phyloP scores from a whole-genome alignment of 2,888 invertebrate species.

The Hesperia comma region DNA sequence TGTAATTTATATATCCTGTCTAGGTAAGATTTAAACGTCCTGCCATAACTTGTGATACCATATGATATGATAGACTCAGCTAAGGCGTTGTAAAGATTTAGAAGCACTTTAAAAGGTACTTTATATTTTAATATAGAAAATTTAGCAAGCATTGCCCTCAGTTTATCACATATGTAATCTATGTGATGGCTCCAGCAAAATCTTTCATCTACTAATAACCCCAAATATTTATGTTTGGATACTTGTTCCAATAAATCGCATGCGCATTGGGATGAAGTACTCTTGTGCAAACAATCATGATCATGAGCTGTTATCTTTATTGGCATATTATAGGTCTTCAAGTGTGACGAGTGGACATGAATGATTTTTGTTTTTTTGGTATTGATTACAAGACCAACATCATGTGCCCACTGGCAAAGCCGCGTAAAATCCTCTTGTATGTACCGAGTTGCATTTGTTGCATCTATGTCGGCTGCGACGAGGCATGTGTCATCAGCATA shows the following conservation, averaged over 20 bases:
- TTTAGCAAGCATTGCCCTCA: slow-evolving; percentile 9
- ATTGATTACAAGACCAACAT: slow-evolving; percentile 18
- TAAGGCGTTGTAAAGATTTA: slow-evolving; percentile 7
- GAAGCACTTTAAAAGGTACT: background rate
- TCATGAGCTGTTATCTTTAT: background rate
- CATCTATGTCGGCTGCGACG: background rate
- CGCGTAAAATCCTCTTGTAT: background rate
- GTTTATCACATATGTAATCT: slow-evolving; percentile 13
- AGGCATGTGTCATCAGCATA: slow-evolving; percentile 19
- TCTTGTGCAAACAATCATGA: slow-evolving; percentile 10
- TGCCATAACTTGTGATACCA: slow-evolving; percentile 29
- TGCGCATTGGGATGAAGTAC: background rate
- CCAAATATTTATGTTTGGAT: slow-evolving; percentile 6
- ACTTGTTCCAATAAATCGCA: background rate
- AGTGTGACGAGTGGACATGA: background rate
- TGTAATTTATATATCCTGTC: slow-evolving; percentile 23
- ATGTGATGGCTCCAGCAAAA: slow-evolving; percentile 18
- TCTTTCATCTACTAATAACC: slow-evolving; percentile 10
- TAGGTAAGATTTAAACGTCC: slow-evolving; percentile 20
- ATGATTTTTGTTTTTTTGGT: slow-evolving; percentile 17
- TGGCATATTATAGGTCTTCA: background rate
- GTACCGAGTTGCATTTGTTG: background rate
- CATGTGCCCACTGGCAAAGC: slow-evolving; percentile 22
- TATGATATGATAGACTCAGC: slow-evolving; percentile 21
- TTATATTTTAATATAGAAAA: slow-evolving; percentile 10